Evolutionary conservation across 1,140 invertebrate species (phyloP).

Genomic region (Paracyclopina nana): DNA sequence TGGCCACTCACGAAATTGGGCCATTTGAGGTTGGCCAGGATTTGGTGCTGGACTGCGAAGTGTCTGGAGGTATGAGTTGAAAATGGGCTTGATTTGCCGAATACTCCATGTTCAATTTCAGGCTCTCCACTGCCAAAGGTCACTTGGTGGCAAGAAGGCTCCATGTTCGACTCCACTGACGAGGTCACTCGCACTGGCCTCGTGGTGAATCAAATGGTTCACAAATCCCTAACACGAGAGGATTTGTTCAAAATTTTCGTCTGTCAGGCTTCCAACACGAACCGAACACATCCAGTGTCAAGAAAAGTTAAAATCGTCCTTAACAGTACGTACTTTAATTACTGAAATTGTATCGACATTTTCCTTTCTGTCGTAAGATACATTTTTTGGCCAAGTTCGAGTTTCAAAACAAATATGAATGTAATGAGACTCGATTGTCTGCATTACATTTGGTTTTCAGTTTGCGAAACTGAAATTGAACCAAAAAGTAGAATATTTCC

Average conservation of each 20-base stretch:
- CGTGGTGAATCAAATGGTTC: slow-evolving; percentile 1
- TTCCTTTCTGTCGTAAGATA: too few relatives aligned
- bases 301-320: slow-evolving; percentile 4
- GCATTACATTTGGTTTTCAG: too few relatives aligned
- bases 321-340: slow-evolving; percentile 10
- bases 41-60: slow-evolving; percentile 61
- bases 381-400: too few relatives aligned
- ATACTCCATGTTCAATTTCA: not conserved
- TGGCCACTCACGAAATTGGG: slow-evolving; percentile 30
- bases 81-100: not conserved
- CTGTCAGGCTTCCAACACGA: slow-evolving; percentile 8
- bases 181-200: slow-evolving; percentile 5
- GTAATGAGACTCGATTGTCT: too few relatives aligned
- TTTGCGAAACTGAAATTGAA: too few relatives aligned
- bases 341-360: too few relatives aligned
- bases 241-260: not conserved
- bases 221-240: slow-evolving; percentile 3
- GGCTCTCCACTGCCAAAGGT: not conserved
- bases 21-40: slow-evolving; percentile 67
- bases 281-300: slow-evolving; percentile 6
- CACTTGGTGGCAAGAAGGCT: slow-evolving; percentile 7
- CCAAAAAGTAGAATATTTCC: too few relatives aligned
- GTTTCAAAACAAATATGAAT: too few relatives aligned
- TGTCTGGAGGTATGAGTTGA: slow-evolving; percentile 52
- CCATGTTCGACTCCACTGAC: not conserved